A percentile compares a stretch with the other conserved stretches of the same genome.
These are phyloP conservation scores for Ciconia nigra DNA, from an alignment of 2,797 vertebrate genomes.

Conservation along the genomic window DNA sequence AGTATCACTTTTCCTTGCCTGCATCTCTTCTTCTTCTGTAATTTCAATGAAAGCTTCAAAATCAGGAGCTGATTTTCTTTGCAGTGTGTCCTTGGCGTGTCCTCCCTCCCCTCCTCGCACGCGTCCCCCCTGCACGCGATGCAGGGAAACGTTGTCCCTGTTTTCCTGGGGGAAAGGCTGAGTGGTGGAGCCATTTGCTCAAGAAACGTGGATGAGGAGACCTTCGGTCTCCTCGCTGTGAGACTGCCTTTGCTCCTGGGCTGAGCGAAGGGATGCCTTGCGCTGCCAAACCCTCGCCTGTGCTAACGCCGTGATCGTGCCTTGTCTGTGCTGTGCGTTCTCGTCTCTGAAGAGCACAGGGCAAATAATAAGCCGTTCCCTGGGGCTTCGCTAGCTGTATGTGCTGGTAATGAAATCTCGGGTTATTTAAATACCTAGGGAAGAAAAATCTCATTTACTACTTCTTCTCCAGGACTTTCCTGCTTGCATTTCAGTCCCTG, in stretches of 20 bases:
- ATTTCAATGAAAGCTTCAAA: neutral
- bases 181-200: accelerated
- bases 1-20: neutral
- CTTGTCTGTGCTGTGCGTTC: accelerated
- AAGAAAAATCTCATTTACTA: neutral
- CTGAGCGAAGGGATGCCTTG: neutral
- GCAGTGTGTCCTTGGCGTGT: accelerated
- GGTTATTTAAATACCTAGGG: neutral
- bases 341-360: neutral
- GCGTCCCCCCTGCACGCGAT: accelerated
- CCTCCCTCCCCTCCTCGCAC: neutral
- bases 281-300: neutral
- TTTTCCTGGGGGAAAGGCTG: neutral
- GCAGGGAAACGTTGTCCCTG: neutral
- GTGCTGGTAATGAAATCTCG: neutral
- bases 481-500: neutral
- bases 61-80: neutral
- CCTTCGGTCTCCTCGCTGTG: accelerated
- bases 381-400: neutral
- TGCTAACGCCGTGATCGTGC: neutral
- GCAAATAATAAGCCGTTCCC: neutral
- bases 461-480: neutral
- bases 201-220: neutral
- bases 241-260: neutral
- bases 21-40: neutral